Percentiles rank a stretch among this genome's conserved stretches.
phyloP scores from a whole-genome alignment of 2,797 vertebrate genomes.

The Trachops cirrhosus region DNA sequence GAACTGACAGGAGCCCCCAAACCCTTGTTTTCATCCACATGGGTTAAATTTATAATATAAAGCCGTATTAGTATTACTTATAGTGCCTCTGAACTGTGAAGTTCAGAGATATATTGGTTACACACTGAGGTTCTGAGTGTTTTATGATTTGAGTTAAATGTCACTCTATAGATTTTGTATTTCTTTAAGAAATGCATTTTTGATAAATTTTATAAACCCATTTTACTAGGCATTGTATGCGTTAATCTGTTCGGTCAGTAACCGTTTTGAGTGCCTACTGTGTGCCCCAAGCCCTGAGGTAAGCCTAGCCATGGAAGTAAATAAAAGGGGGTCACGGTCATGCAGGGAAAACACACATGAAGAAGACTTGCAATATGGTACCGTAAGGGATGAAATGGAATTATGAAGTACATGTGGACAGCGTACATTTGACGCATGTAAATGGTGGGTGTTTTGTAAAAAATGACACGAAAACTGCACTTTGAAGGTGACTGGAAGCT shows the following conservation, averaged over 20 bases:
- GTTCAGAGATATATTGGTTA: neutral
- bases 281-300: neutral
- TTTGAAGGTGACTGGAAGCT: neutral
- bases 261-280: neutral
- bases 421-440: neutral
- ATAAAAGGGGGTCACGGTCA: neutral
- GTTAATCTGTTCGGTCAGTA: neutral
- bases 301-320: neutral
- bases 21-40: neutral
- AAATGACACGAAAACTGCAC: neutral
- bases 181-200: neutral
- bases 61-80: neutral
- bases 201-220: neutral
- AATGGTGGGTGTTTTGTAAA: neutral
- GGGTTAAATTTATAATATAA: neutral
- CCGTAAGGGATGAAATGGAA: neutral
- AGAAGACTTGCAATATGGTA: neutral
- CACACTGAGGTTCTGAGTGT: neutral
- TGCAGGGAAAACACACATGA: neutral
- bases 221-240: neutral
- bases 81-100: neutral
- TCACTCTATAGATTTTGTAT: neutral
- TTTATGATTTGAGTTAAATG: conserved; percentile 14
- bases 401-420: neutral
- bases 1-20: neutral